Base-by-base conservation (phyloP, 2,113 vertebrate species). In the Cinclus cinclus region DNA sequence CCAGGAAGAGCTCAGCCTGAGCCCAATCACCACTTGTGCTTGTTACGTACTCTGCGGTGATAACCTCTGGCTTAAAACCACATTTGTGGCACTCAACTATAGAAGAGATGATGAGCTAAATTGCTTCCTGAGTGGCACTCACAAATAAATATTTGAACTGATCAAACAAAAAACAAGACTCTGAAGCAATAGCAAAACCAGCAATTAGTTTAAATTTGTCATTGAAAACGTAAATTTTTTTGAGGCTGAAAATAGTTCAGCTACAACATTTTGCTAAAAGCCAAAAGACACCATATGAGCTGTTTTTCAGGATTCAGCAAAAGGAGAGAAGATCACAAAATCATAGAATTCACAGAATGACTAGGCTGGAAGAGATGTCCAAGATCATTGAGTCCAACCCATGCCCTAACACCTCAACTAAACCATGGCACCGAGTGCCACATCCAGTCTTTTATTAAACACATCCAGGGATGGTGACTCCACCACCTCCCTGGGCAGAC, bases 121-220 rank as follows among this genome's bases (percentile, higher is more conserved):
- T 59, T 84, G 52, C 50, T 95, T 92, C 73, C 42, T 89, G 76
- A 94, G 64, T 81, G 74, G 77, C 62, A 87, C 73, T 80, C 70
- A 70, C 65, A 87, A 91, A 92, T 91, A 94, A 92, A 91, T 92
- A 89, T 81, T 92, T 95, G 39, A 89, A 39, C 69, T 55, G 39
- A 78, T 87, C n/a, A 22, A 92, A 94, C 69, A 84, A 92, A 91
- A 74, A 15, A 24, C 35, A 80, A 58, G 55, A 41, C 33, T 87
- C 76, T 79, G 75, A 94, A 85, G 74, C 79, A 93, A 76, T 27
- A 90, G 63, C 44, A 90, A 95, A 95, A 87, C 7, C 84, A 84
- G 65, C 64, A 95, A 87, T 94, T 91, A 94, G 63, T 81, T 84
- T 69, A 82, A 87, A 92, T 91, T 87, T 92, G 55, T 75, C 52